phyloP scores from a whole-genome alignment of 2,797 vertebrate genomes.

The Lemur catta region DNA sequence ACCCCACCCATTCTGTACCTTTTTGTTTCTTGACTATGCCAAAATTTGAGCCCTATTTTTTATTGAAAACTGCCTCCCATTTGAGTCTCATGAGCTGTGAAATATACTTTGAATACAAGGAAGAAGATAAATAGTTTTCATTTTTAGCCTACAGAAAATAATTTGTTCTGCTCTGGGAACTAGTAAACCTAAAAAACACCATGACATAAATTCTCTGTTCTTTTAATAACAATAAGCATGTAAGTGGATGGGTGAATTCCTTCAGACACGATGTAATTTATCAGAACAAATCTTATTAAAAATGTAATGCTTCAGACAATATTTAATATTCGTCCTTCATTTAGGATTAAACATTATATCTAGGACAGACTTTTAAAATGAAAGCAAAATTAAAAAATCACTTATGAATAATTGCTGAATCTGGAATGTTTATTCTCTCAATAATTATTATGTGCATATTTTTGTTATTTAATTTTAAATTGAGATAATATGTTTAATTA shows the following conservation, averaged over 20 bases:
- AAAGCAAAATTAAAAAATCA: neutral
- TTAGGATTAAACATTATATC: neutral
- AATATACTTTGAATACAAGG: slow-evolving; percentile 74
- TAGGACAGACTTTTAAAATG: neutral
- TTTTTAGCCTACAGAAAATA: slow-evolving; percentile 66
- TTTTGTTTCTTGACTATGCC: neutral
- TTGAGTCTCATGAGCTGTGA: slow-evolving; percentile 72
- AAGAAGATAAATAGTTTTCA: slow-evolving; percentile 78
- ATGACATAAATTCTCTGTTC: slow-evolving; percentile 61
- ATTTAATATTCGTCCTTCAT: neutral
- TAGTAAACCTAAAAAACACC: slow-evolving; percentile 65
- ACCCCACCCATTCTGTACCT: neutral
- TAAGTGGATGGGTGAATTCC: slow-evolving; percentile 52
- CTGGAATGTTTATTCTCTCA: neutral
- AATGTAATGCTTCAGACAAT: neutral
- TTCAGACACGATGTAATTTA: slow-evolving; percentile 48
- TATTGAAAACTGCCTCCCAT: neutral
- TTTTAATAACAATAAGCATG: slow-evolving; percentile 69
- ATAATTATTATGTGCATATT: neutral
- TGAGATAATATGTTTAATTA: neutral
- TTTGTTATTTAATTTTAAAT: neutral
- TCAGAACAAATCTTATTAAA: slow-evolving; percentile 50
- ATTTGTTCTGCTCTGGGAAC: slow-evolving; percentile 73
- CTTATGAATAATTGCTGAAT: neutral
- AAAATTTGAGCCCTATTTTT: slow-evolving; percentile 56